Percentiles rank a stretch among this genome's conserved stretches.
These are phyloP conservation scores for Thaleichthys pacificus DNA, from an alignment of 2,797 vertebrate genomes.

Conservation along the genomic window DNA sequence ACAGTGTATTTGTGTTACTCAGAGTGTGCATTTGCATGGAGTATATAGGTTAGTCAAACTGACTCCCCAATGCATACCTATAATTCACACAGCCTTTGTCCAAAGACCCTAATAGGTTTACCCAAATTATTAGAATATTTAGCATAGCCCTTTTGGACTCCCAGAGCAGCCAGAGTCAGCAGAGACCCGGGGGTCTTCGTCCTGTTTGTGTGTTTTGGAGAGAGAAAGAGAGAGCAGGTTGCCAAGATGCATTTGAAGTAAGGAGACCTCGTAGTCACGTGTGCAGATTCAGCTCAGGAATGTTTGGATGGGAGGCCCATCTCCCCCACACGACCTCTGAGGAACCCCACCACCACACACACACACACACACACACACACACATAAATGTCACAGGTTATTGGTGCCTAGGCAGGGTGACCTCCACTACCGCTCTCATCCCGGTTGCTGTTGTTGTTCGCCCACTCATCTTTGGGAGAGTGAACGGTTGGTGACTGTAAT, in stretches of 20 bases:
- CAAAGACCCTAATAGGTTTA: neutral
- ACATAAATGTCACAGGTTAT: neutral
- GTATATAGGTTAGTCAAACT: neutral
- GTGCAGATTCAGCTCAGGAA: constrained; percentile 54
- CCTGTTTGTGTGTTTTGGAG: constrained; percentile 18
- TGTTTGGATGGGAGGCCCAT: constrained; percentile 30
- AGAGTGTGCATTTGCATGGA: constrained; percentile 48
- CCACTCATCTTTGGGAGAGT: neutral
- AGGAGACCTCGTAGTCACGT: constrained; percentile 51
- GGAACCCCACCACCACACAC: neutral
- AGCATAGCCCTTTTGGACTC: constrained; percentile 1
- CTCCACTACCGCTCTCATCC: neutral
- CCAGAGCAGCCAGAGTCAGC: constrained; percentile 38
- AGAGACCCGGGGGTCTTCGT: constrained; percentile 10
- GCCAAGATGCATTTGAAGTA: constrained; percentile 37
- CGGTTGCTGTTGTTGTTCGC: neutral
- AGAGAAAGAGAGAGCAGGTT: constrained; percentile 22
- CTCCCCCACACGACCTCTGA: neutral
- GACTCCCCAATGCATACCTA: neutral
- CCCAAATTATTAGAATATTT: constrained; percentile 26
- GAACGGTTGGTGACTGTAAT: constrained; percentile 34
- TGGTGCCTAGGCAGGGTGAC: neutral
- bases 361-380: too few relatives aligned
- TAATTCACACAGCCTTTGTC: constrained; percentile 34
- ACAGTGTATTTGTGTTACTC: constrained; percentile 42